Conservation (phyloP, 2,888 invertebrate genomes). For the Margaritifera margaritifera region DNA sequence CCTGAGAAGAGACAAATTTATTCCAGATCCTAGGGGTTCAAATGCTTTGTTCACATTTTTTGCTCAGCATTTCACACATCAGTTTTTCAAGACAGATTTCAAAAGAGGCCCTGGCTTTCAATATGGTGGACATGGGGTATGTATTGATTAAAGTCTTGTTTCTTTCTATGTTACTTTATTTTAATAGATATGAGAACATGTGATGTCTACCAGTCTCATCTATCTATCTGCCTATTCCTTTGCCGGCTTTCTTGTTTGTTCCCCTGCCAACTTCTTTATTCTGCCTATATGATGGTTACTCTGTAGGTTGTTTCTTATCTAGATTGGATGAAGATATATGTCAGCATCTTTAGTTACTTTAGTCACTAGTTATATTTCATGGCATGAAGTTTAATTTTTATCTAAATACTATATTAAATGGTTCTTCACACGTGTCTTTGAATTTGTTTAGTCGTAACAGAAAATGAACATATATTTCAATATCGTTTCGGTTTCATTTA, state of each 20-base stretch:
- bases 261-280: too few species aligned
- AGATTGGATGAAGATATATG: too few species aligned
- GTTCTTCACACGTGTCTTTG: not conserved
- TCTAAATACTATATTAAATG: too few species aligned
- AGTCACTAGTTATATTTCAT: too few species aligned
- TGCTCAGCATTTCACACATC: slow-evolving; percentile 74
- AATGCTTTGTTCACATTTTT: slow-evolving; percentile 72
- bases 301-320: too few species aligned
- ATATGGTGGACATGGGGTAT: slow-evolving; percentile 72
- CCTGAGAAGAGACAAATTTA: slow-evolving; percentile 68
- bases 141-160: slow-evolving; percentile 13
- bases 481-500: not conserved
- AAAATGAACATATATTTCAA: not conserved
- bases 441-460: not conserved
- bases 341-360: too few species aligned
- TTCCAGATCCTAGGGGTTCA: slow-evolving; percentile 70
- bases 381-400: too few species aligned
- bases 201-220: too few species aligned
- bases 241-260: too few species aligned
- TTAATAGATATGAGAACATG: too few species aligned
- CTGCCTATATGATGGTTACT: too few species aligned
- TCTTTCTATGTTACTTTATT: not conserved
- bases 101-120: slow-evolving; percentile 67
- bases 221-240: too few species aligned
- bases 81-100: slow-evolving; percentile 73